Base-by-base conservation (phyloP, 2,888 invertebrate species). In the Pogonocherus hispidulus region DNA sequence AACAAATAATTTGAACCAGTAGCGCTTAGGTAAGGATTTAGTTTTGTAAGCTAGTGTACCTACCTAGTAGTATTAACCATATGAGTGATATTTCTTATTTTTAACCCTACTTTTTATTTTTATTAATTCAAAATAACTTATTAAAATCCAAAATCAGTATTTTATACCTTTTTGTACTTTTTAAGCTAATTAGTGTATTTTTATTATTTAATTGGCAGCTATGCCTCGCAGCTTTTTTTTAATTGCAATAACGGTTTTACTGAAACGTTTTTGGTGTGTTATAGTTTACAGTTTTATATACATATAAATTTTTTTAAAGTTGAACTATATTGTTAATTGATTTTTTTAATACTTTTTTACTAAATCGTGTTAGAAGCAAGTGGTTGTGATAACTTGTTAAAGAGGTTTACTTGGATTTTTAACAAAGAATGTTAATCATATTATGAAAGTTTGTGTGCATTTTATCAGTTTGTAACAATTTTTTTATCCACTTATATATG, bases 31-130 rank as follows among this genome's bases (percentile, higher is more conserved):
- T 5, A 9, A 37, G 2, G n/a, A 37, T 37, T 37, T 37, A 0
- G n/a, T 47, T 59, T 51, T 62, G 14, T 62, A 51, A 62, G 62
- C 22, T 62, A 22, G 62, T 51, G 62, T 16, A 49, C 51, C 46
- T 78, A 81, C 80, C 78, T 79, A 77, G 79, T 84, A 84, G 83
- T 84, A 84, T 84, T 84, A 84, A 84, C 83, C 80, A 78, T 27
- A 78, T 79, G 84, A 84, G 85, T 85, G 85, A 85, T 84, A 84
- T 85, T 84, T 80, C 76, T 79, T 73, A 72, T 77, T 71, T 69
- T 76, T 76, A 69, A 72, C 69, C 65, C 74, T 73, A 73, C 67
- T 68, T 67, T 73, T 69, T 71, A 67, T 67, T 70, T 79, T 80
- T 79, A 79, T 77, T 80, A 80, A 79, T 79, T 80, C 76, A 77